Base-by-base conservation (phyloP, 2,888 invertebrate species). In the Oscheius sp. region DNA sequence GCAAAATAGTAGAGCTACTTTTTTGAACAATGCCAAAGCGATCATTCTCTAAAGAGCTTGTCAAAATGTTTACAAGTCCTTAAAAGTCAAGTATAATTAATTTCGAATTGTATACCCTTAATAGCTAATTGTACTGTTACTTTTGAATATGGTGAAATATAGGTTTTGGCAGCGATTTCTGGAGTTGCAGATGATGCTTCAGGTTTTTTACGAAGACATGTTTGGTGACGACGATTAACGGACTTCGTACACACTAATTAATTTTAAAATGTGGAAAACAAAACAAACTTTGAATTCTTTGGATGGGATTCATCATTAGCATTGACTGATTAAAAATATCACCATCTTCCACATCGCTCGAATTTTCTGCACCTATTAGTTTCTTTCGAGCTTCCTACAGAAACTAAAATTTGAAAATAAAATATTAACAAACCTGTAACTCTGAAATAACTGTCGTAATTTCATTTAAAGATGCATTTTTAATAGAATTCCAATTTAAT, bases 261-360 rank as follows among this genome's bases (percentile, higher is more conserved):
- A 15, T 33, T 3, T 6, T 5, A 48, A 48, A 17, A 48, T 48
- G 12, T 12, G 5, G 3, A 20, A 42, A 6, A n/a, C n/a, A 3
- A 2, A 31, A 34, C 33, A 17, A 10, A 55, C 55, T 55, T 34
- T 55, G 55, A n/a, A 33, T 55, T 55, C 55, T 55, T 17, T 55
- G 55, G 3, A 20, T 25, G 20, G 55, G 55, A 20, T 55, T 33
- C 34, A 33, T 55, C 55, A 55, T 31, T 12, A 55, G 55, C 55
- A 55, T 55, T 3, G 55, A 55, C 37, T 55, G 55, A 55, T 55
- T 55, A 6, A 55, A 33, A 10, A 12, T n/a, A 34, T 55, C 55
- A 1, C 34, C 55, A 0, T 55, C 34, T 17, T 55, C 55, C 8
- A 20, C 25, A n/a, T 33, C 8, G n/a, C 6, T 2, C 2, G 15